Conservation (phyloP, 2,888 invertebrate species). For the Drosophila testacea region DNA sequence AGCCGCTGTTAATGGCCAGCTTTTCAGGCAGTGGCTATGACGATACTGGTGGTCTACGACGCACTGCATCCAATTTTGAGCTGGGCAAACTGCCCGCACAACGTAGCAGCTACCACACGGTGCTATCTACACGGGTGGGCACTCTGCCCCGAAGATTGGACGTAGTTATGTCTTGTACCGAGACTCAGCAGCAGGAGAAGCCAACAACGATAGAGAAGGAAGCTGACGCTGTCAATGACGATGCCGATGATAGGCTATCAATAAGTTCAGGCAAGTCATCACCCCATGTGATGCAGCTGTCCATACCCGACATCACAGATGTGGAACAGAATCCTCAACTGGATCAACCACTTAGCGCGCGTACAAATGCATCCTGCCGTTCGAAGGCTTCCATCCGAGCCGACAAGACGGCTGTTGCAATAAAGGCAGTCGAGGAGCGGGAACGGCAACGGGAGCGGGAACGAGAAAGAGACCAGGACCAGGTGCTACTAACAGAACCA, state of each 20-base stretch:
- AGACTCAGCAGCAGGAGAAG: neutral
- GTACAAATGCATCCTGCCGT: slow-evolving; percentile 37
- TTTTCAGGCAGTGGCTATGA: too few relatives aligned
- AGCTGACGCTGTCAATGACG: neutral
- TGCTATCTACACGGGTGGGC: slow-evolving; percentile 37
- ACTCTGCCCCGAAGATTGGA: neutral
- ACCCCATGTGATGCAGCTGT: slow-evolving; percentile 39
- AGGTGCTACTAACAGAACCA: slow-evolving; percentile 37
- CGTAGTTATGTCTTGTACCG: neutral
- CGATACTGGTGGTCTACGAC: slow-evolving; percentile 30
- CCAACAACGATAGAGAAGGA: neutral
- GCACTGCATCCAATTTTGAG: slow-evolving; percentile 77
- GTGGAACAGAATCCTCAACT: slow-evolving; percentile 52
- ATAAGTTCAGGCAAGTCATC: neutral
- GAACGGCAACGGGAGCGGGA: neutral
- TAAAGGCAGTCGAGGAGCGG: neutral
- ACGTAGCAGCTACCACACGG: slow-evolving; percentile 37
- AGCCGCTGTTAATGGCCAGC: slow-evolving; percentile 9
- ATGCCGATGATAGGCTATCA: neutral
- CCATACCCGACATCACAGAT: slow-evolving; percentile 64
- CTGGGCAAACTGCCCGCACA: slow-evolving; percentile 51
- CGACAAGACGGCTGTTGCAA: neutral
- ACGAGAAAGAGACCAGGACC: neutral
- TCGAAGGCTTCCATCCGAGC: slow-evolving; percentile 5
- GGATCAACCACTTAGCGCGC: slow-evolving; percentile 43